Evolutionary conservation across 2,888 invertebrate genomes (phyloP).

Genomic region (Heterodera filipjevi): DNA sequence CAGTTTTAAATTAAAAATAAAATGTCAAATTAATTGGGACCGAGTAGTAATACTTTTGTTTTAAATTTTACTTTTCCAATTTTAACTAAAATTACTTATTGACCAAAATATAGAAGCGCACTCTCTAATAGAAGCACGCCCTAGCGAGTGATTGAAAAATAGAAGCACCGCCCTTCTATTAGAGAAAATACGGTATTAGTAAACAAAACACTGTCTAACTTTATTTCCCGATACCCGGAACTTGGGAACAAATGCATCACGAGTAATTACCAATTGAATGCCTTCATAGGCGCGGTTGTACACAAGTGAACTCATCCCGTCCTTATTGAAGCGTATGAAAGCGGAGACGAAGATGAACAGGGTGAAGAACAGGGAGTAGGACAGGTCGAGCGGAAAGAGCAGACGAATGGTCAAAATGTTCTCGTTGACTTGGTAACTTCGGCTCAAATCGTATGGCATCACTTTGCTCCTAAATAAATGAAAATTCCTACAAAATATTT

Average conservation of each 20-base stretch:
- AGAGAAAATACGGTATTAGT: too few species aligned
- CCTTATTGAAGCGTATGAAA: not conserved
- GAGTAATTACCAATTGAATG: slow-evolving; percentile 5
- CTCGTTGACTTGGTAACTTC: slow-evolving; percentile 18
- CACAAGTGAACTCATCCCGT: not conserved
- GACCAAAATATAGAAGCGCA: too few species aligned
- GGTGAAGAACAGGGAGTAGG: slow-evolving; percentile 21
- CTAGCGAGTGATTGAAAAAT: too few species aligned
- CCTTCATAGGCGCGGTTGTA: slow-evolving; percentile 11
- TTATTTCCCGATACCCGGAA: not conserved
- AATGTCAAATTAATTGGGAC: too few species aligned
- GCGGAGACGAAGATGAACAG: slow-evolving; percentile 1
- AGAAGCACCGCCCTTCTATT: too few species aligned
- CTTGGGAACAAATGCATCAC: not conserved
- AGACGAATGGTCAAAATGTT: slow-evolving; percentile 23
- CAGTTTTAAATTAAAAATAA: too few species aligned
- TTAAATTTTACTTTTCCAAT: too few species aligned
- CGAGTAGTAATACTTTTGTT: too few species aligned
- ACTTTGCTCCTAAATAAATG: not conserved
- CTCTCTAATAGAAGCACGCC: too few species aligned
- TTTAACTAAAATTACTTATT: too few species aligned
- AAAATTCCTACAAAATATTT: not conserved
- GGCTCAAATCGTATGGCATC: slow-evolving; percentile 8
- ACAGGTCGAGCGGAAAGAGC: slow-evolving; percentile 26
- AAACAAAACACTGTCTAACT: not conserved